A percentile compares a stretch with the other conserved stretches of the same genome.
phyloP scores from a whole-genome alignment of 2,888 invertebrate species.

The Therioaphis trifolii region DNA sequence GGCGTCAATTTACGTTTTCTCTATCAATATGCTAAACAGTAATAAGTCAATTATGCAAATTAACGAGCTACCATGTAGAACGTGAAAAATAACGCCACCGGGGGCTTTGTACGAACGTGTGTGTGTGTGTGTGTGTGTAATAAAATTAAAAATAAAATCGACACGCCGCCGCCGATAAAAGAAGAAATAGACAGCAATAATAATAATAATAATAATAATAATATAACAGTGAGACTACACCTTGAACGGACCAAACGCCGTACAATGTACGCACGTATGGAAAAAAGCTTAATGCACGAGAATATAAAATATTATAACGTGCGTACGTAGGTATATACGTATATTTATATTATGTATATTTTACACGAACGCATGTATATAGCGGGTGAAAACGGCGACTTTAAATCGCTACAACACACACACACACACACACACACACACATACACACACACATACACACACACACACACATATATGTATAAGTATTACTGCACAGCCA shows the following conservation, averaged over 20 bases:
- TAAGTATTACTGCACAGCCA: too few species aligned
- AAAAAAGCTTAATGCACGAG: background rate
- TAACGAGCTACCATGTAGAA: slow-evolving; percentile 60
- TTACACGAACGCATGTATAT: too few species aligned
- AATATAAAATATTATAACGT: background rate
- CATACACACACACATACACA: background rate
- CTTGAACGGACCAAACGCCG: too few species aligned
- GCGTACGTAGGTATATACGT: background rate
- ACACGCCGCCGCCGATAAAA: background rate
- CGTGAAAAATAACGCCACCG: slow-evolving; percentile 52
- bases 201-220: too few species aligned
- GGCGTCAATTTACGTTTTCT: slow-evolving; percentile 60
- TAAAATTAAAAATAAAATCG: slow-evolving; percentile 42
- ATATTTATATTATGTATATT: too few species aligned
- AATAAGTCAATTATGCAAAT: slow-evolving; percentile 63
- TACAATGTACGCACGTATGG: too few species aligned
- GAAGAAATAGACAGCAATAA: too few species aligned
- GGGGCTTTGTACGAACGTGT: background rate
- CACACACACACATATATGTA: too few species aligned
- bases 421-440: background rate
- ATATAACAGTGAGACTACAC: too few species aligned
- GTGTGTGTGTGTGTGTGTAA: slow-evolving; percentile 11
- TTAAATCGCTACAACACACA: too few species aligned
- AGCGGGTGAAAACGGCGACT: slow-evolving; percentile 22
- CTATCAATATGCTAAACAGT: slow-evolving; percentile 61